Evolutionary conservation across 1,140 invertebrate species (phyloP).

Genomic region (Drosophila kanapiae): DNA sequence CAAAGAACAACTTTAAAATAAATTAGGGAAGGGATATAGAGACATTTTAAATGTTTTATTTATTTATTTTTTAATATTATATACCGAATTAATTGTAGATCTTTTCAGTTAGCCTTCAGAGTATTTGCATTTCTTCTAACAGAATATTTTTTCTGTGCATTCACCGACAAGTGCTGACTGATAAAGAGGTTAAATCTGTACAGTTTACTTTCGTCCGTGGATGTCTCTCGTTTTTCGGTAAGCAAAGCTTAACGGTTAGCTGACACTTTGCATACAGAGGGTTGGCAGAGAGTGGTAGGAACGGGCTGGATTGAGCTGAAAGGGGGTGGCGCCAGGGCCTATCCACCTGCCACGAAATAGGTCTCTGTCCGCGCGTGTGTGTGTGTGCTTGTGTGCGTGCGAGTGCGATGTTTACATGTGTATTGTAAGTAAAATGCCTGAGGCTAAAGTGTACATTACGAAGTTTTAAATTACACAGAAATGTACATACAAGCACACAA

Average conservation of each 20-base stretch:
- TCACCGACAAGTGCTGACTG: slow-evolving; percentile 14
- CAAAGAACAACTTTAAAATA: too few species aligned
- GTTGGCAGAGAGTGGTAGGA: slow-evolving; percentile 1
- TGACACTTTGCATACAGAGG: slow-evolving; percentile 70
- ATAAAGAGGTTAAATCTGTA: slow-evolving; percentile 70
- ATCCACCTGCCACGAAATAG: slow-evolving; percentile 40
- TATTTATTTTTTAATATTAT: too few species aligned
- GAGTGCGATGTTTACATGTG: slow-evolving; percentile 64
- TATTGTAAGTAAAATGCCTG: slow-evolving; percentile 79
- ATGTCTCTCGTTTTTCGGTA: slow-evolving; percentile 62
- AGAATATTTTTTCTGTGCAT: slow-evolving; percentile 7
- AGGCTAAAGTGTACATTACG: slow-evolving; percentile 81
- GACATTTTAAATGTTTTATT: too few species aligned
- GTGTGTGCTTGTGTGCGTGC: slow-evolving; percentile 29
- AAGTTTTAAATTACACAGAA: slow-evolving; percentile 81
- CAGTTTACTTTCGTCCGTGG: slow-evolving; percentile 62
- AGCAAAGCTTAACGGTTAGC: slow-evolving; percentile 78
- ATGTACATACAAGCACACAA: slow-evolving; percentile 46
- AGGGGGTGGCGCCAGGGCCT: slow-evolving; percentile 16
- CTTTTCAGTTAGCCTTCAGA: not conserved
- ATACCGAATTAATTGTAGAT: too few species aligned
- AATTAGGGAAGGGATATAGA: too few species aligned
- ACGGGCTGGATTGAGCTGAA: not conserved
- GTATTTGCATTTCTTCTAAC: too few species aligned
- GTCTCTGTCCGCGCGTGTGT: slow-evolving; percentile 5